Evolutionary conservation across 1,140 invertebrate genomes (phyloP), one percentile per base, ranked within the genome.

Genomic region (Drosophila burlai): DNA sequence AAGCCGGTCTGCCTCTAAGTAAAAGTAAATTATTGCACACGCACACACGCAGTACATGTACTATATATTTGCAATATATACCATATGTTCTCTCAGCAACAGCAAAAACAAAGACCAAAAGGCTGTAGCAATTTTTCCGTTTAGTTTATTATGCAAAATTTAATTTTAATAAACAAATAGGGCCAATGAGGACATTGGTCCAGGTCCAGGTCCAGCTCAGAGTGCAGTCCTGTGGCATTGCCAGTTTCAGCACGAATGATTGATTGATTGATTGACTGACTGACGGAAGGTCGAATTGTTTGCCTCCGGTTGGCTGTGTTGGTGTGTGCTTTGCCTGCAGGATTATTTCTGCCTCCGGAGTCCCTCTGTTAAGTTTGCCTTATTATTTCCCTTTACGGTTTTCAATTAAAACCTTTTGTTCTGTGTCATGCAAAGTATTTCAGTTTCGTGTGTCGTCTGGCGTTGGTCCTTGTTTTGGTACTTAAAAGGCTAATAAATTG

Each of bases 101-200:
- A 50, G 50, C 21, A 63, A 75, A 45, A 60, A 49, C 46, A 74
- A 63, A 49, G 38, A 24, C 3, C 47, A n/a, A 34, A 58, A 57
- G 55, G 18, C 46, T 45, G 13, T 45, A 15, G 10, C 66, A 26
- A 60, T 74, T 89, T 75, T 80, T 78, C 74, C 74, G 64, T 64
- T 45, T 72, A 61, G 83, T 86, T 85, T 82, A 83, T 74, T 89
- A 87, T 87, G 83, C 84, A 87, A 81, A 87, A 89, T 83, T 80
- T 86, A 83, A 86, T 86, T 89, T 86, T 66, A 80, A 80, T 86
- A 83, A 77, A 77, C 84, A 83, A 89, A 78, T 69, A 83, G 73
- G 73, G 31, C 47, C 63, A 73, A 81, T 81, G 60, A 59, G n/a
- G 38, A 40, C 18, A 61, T 34, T 34, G 46, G 16, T n/a, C 2